phyloP scores from a whole-genome alignment of 2,888 invertebrate species.

The Cryptocheilus praepositus region DNA sequence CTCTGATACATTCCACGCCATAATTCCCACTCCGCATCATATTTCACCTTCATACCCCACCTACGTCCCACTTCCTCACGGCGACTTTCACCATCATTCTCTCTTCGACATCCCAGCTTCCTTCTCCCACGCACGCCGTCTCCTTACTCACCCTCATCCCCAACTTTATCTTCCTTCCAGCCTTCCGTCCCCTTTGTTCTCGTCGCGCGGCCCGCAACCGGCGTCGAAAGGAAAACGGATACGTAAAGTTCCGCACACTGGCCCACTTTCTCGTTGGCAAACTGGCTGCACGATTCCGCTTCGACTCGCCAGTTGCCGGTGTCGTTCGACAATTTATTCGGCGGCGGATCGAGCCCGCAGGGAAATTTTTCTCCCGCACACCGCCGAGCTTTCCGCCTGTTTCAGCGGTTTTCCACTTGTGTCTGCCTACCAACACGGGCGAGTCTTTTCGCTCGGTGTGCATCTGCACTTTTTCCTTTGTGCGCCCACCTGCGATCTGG shows the following conservation, averaged over 20 bases:
- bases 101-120: not conserved
- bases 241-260: constrained; percentile 3
- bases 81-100: not conserved
- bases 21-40: too few relatives aligned
- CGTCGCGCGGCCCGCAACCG: not conserved
- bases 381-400: not conserved
- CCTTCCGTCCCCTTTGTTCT: not conserved
- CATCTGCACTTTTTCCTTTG: not conserved
- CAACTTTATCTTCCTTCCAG: not conserved
- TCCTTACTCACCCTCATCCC: not conserved
- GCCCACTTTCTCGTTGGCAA: not conserved
- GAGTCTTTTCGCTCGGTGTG: too few relatives aligned
- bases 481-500: not conserved
- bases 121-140: not conserved
- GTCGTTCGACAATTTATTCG: constrained; percentile 1
- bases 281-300: too few relatives aligned
- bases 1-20: too few relatives aligned
- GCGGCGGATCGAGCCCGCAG: not conserved
- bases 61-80: too few relatives aligned
- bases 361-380: constrained; percentile 4
- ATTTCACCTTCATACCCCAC: too few relatives aligned
- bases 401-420: constrained; percentile 27
- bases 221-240: constrained; percentile 3
- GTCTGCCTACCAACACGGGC: not conserved
- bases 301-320: not conserved